A percentile compares a stretch with the other conserved stretches of the same genome.
Conservation (phyloP, 2,888 invertebrate species). For the Phyllotreta striolata region DNA sequence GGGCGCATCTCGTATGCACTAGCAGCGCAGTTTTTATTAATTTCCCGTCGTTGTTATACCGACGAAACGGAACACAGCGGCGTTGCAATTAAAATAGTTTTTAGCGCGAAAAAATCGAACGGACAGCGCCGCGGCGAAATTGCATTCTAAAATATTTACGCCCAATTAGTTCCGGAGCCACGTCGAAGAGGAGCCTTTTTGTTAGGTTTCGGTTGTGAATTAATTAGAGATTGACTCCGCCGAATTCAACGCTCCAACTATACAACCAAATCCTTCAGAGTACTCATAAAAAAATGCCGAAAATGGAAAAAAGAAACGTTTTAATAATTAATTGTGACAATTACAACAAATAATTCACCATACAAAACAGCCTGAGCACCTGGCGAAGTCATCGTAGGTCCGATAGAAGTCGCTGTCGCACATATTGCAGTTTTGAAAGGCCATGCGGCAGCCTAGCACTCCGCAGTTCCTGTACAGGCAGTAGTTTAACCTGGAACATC, state of each 20-base stretch:
- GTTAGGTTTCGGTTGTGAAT: constrained; percentile 19
- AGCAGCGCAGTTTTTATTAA: constrained; percentile 40
- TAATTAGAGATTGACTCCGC: constrained; percentile 18
- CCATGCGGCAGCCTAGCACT: background rate
- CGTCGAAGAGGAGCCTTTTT: constrained; percentile 18
- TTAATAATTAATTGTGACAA: background rate
- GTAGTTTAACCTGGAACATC: too few species aligned
- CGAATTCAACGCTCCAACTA: too few species aligned
- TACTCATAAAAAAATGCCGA: too few species aligned
- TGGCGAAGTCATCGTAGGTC: constrained; percentile 33
- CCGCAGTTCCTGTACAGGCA: too few species aligned
- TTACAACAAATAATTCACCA: constrained; percentile 18
- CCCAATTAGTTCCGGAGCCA: constrained; percentile 33
- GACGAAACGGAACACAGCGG: background rate
- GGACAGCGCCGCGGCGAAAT: constrained; percentile 30
- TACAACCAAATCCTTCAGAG: too few species aligned
- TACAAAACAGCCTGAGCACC: constrained; percentile 42
- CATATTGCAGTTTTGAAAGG: constrained; percentile 30
- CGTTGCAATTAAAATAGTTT: too few species aligned
- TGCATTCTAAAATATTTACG: constrained; percentile 38
- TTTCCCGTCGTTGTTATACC: constrained; percentile 40
- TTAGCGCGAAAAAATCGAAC: background rate
- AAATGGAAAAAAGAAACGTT: too few species aligned
- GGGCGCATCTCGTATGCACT: constrained; percentile 22
- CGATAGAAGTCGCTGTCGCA: constrained; percentile 41